Evolutionary conservation across 2,888 invertebrate genomes (phyloP).

Genomic region (Cenopis cana): DNA sequence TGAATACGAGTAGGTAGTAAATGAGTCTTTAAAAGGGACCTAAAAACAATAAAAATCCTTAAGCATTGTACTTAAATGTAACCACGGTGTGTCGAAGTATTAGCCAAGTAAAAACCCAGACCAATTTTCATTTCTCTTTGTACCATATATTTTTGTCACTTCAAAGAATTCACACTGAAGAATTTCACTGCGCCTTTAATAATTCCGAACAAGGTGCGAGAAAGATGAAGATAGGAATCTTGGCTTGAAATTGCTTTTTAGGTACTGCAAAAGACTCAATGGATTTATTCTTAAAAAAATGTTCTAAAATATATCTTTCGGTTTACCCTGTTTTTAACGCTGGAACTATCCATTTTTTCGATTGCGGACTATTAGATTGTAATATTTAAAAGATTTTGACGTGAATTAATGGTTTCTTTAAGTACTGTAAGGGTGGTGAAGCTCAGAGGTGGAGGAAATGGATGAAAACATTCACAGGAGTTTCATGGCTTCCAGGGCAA

Average conservation of each 20-base stretch:
- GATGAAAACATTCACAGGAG: too few species aligned
- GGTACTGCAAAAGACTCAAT: constrained; percentile 15
- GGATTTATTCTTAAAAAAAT: not conserved
- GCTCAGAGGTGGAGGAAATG: too few species aligned
- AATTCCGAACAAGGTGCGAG: constrained; percentile 44
- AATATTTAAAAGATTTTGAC: not conserved
- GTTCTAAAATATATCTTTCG: not conserved
- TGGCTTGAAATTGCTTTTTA: constrained; percentile 37
- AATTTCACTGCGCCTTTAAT: constrained; percentile 39
- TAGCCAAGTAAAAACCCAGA: constrained; percentile 25
- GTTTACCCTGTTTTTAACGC: not conserved
- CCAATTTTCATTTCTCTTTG: constrained; percentile 40
- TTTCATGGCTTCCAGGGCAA: too few species aligned
- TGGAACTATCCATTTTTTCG: not conserved
- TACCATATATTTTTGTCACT: constrained; percentile 42
- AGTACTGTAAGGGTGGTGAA: too few species aligned
- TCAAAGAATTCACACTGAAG: constrained; percentile 41
- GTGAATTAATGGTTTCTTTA: too few species aligned
- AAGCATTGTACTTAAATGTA: not conserved
- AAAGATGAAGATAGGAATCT: constrained; percentile 44
- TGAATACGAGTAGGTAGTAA: too few species aligned
- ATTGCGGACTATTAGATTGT: not conserved
- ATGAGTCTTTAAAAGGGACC: too few species aligned
- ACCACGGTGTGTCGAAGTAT: constrained; percentile 8
- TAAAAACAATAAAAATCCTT: not conserved